A percentile compares a stretch with the other conserved stretches of the same genome.
Evolutionary conservation across 2,888 invertebrate species (phyloP).

Genomic region (Platycheirus rosarum): DNA sequence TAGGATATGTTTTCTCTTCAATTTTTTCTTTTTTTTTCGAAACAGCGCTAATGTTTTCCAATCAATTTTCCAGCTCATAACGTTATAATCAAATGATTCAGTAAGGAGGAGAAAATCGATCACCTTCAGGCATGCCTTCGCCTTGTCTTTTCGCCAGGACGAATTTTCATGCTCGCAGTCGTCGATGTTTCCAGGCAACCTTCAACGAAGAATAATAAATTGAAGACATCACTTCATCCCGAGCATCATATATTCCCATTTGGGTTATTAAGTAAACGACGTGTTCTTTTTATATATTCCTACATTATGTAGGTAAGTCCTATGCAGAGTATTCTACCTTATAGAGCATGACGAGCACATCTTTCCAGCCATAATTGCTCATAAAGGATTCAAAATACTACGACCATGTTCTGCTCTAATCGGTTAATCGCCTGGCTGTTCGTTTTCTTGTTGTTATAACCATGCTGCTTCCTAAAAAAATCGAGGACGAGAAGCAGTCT

Average conservation of each 20-base stretch:
- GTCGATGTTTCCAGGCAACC: neutral
- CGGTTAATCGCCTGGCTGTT: constrained; percentile 64
- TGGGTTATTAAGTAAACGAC: constrained; percentile 49
- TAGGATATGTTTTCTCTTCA: too few relatives aligned
- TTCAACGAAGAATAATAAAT: constrained; percentile 27
- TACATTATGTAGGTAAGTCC: constrained; percentile 3
- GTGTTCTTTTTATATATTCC: constrained; percentile 12
- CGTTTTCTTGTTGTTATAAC: constrained; percentile 59
- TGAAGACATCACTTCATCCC: constrained; percentile 48
- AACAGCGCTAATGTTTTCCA: neutral
- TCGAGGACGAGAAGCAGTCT: neutral
- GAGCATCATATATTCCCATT: constrained; percentile 29
- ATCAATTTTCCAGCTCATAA: neutral
- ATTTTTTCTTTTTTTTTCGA: too few relatives aligned
- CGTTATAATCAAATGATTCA: neutral
- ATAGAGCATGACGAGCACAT: too few relatives aligned
- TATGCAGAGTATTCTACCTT: too few relatives aligned
- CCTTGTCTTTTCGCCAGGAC: neutral
- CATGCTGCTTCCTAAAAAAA: neutral
- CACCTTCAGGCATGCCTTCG: neutral
- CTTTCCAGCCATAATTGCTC: constrained; percentile 10
- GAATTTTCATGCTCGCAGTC: neutral
- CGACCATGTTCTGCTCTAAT: constrained; percentile 61
- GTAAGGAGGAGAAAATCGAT: neutral
- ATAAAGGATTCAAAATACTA: constrained; percentile 57